Base-by-base conservation (phyloP, 2,888 invertebrate species). In the Sesia bembeciformis region DNA sequence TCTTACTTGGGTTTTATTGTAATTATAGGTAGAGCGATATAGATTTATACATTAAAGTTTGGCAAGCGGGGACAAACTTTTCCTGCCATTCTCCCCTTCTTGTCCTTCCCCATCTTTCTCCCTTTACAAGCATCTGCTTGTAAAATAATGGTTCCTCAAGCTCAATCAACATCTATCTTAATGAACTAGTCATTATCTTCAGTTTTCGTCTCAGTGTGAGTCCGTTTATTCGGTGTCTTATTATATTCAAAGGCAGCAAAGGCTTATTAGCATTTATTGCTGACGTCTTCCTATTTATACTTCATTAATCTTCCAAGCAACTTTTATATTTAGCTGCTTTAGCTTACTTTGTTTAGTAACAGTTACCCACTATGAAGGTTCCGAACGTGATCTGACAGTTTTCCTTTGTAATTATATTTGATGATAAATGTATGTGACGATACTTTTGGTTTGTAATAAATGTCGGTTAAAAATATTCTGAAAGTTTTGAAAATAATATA, bases 271-370 rank as follows among this genome's bases (percentile, higher is more conserved):
- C 52, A 23, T 5, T 66, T 63, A 68, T 62, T 62, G 67, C 61
- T 62, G 60, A 61, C 61, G 59, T 56, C 56, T 60, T 52, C 57
- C 39, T 60, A 60, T 65, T 68, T 56, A 61, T 38, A 55, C 54
- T 38, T 52, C 70, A 77, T 76, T 72, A 74, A 73, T 76, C 74
- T 70, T 67, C 55, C 53, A 6, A n/a, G 40, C 41, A 39, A 53
- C 55, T 64, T 69, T 71, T 60, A 58, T 65, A 66, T 67, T 70
- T 61, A 66, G 60, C 58, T 62, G 64, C 61, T 66, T 65, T 58
- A 55, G 59, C 55, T 57, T 53, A 65, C 55, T 67, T 64, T 64
- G 64, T 67, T 60, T 58, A 49, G 57, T 53, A 56, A 56, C 54
- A 42, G 54, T 56, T 54, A 57, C 59, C 59, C 59, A 58, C 5